phyloP scores from a whole-genome alignment of 1,140 invertebrate species.

The Cheumatopsyche charites region DNA sequence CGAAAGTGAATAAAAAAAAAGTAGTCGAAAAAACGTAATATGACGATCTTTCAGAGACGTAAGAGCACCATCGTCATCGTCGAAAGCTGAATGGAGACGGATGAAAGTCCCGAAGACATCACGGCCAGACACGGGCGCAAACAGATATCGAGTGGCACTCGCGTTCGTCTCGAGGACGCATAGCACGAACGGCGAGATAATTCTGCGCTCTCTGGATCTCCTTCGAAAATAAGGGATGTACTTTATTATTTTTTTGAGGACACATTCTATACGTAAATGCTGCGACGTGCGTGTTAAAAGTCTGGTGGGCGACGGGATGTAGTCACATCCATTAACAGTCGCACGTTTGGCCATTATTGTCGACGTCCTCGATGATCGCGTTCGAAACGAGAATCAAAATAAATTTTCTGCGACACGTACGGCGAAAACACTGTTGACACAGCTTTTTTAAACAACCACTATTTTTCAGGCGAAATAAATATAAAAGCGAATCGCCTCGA shows the following conservation, averaged over 20 bases:
- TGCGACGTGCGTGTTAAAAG: too few relatives aligned
- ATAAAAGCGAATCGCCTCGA: too few relatives aligned
- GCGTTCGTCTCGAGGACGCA: slow-evolving; percentile 32
- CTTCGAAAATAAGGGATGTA: slow-evolving; percentile 31
- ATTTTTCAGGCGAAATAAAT: too few relatives aligned
- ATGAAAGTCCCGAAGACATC: slow-evolving; percentile 40
- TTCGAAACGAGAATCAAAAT: slow-evolving; percentile 25
- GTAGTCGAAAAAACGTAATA: slow-evolving; percentile 44
- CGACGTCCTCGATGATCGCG: slow-evolving; percentile 14
- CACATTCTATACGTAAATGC: too few relatives aligned
- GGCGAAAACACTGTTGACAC: too few relatives aligned
- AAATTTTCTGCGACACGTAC: slow-evolving; percentile 6
- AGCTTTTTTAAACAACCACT: too few relatives aligned
- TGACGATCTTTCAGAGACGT: slow-evolving; percentile 27
- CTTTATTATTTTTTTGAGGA: too few relatives aligned
- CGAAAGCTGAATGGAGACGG: slow-evolving; percentile 15
- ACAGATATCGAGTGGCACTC: slow-evolving; percentile 38
- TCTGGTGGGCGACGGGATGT: slow-evolving; percentile 1
- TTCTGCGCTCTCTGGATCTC: not conserved
- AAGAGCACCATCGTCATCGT: slow-evolving; percentile 4
- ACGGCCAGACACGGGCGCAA: slow-evolving; percentile 41
- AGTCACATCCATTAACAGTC: slow-evolving; percentile 5
- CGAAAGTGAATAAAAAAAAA: slow-evolving; percentile 29
- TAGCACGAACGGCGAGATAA: too few relatives aligned
- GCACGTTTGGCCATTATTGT: slow-evolving; percentile 13